phyloP scores from a whole-genome alignment of 2,797 vertebrate species.

The Acipenser oxyrinchus region DNA sequence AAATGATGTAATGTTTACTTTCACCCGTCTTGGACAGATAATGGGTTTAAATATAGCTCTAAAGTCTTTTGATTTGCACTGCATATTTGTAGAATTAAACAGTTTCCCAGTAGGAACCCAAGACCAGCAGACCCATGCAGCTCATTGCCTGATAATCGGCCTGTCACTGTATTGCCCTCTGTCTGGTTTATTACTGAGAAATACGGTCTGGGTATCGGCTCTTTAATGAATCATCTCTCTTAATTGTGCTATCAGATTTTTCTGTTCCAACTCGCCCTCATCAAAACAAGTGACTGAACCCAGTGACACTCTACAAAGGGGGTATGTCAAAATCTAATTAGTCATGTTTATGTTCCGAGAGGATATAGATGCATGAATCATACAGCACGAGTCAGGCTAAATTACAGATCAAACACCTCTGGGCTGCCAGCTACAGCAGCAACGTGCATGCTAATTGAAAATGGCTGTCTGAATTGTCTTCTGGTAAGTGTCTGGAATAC shows the following conservation, averaged over 20 bases:
- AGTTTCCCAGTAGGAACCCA: conserved; percentile 26
- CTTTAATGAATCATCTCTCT: conserved; percentile 29
- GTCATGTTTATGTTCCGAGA: conserved; percentile 10
- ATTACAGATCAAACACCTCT: conserved; percentile 1
- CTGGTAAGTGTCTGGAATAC: not conserved
- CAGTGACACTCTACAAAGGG: not conserved
- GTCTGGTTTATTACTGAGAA: conserved; percentile 5
- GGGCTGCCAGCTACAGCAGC: conserved; percentile 7
- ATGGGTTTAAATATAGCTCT: conserved; percentile 17
- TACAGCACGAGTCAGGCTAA: not conserved
- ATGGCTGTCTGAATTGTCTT: conserved; percentile 4
- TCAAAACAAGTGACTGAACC: not conserved
- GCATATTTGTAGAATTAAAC: conserved; percentile 24
- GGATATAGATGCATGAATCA: conserved; percentile 4
- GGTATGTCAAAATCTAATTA: not conserved
- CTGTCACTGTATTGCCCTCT: conserved; percentile 1
- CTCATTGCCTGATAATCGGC: not conserved
- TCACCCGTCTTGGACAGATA: conserved; percentile 33
- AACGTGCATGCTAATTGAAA: conserved; percentile 14
- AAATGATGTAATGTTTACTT: conserved; percentile 45
- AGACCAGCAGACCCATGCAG: conserved; percentile 12
- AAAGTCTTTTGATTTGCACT: no score
- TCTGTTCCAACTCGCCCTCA: conserved; percentile 8
- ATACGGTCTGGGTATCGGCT: not conserved
- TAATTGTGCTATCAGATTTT: conserved; percentile 22